These are phyloP conservation scores for Trachelipus rathkii DNA, from an alignment of 1,140 invertebrate species.

Conservation along the genomic window DNA sequence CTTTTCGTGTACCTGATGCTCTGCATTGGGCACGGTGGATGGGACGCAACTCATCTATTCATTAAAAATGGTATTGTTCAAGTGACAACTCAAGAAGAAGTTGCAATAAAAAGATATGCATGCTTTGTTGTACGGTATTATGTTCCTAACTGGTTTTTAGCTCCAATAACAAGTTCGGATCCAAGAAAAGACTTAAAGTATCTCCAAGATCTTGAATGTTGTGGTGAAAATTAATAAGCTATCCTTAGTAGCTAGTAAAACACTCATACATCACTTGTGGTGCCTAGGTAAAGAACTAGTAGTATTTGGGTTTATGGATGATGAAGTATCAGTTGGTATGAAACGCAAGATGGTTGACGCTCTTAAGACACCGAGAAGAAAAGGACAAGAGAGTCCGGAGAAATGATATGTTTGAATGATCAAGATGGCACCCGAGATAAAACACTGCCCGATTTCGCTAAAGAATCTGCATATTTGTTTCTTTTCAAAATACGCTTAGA, in stretches of 20 bases:
- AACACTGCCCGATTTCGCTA: neutral
- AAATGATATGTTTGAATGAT: neutral
- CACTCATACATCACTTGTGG: neutral
- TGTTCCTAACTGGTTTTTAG: slow-evolving; percentile 7
- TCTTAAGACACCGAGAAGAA: neutral
- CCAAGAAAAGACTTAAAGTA: neutral
- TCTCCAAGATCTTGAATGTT: neutral
- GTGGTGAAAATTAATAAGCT: neutral
- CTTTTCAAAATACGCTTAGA: neutral
- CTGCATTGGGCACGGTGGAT: neutral
- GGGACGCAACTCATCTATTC: neutral
- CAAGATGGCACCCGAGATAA: neutral
- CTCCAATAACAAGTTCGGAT: neutral
- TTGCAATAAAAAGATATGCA: neutral
- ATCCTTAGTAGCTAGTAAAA: neutral
- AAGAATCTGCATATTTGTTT: neutral
- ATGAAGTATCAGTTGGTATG: neutral
- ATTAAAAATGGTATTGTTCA: neutral
- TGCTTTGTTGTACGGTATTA: slow-evolving; percentile 3
- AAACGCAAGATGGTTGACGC: slow-evolving; percentile 1
- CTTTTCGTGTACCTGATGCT: neutral
- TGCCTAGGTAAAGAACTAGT: neutral
- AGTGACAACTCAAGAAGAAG: neutral
- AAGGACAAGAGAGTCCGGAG: neutral
- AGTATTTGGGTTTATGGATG: neutral